Percentiles rank a stretch among this genome's conserved stretches.
phyloP scores from a whole-genome alignment of 64 coral and sea anemone genomes.

The Actinia equina region DNA sequence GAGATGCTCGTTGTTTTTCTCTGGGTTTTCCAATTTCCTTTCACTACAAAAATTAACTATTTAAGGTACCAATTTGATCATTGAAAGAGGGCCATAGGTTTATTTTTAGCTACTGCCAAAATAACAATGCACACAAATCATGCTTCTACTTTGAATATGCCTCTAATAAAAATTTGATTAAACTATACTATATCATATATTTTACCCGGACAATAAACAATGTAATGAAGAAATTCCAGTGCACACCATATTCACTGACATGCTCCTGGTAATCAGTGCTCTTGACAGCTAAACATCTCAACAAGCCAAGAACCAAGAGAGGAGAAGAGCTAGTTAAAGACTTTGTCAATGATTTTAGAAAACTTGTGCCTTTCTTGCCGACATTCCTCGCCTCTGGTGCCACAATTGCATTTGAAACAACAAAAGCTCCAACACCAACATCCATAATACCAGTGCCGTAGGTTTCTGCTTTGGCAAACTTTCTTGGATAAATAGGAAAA shows the following conservation, averaged over 20 bases:
- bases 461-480: constrained; percentile 94
- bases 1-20: no score
- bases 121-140: no score
- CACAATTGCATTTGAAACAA: constrained; percentile 95
- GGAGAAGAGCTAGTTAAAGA: constrained; percentile 58
- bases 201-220: constrained; percentile 72
- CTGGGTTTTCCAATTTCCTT: no score
- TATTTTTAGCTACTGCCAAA: no score
- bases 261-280: constrained; percentile 95
- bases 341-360: constrained; percentile 29
- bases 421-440: constrained; percentile 89
- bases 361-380: background rate
- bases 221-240: constrained; percentile 99
- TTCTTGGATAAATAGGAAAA: constrained; percentile 82
- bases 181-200: background rate
- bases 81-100: no score
- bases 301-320: constrained; percentile 65
- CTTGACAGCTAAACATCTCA: constrained; percentile 70
- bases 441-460: constrained; percentile 94
- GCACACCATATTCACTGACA: constrained; percentile 87
- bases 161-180: background rate
- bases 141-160: no score
- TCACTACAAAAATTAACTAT: no score
- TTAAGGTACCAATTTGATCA: no score
- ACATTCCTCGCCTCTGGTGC: constrained; percentile 70